phyloP scores from a whole-genome alignment of 1,140 invertebrate species.

The Drosophila navojoa region DNA sequence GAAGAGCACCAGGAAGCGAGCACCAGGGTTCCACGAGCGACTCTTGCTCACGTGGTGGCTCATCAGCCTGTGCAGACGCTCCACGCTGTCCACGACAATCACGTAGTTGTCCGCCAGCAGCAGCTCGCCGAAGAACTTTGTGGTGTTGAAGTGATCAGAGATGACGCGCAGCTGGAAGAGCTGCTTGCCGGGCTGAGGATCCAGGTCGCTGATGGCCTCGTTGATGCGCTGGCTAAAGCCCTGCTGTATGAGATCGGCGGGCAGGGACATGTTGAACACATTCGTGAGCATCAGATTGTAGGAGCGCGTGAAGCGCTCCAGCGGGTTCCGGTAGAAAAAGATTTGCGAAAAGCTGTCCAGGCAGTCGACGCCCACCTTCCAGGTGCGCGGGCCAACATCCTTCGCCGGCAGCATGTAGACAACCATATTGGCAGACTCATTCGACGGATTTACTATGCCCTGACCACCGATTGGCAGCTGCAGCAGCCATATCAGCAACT shows the following conservation, averaged over 20 bases:
- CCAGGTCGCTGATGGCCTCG: conserved; percentile 47
- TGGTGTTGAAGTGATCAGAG: conserved; percentile 26
- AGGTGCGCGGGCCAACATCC: conserved; percentile 57
- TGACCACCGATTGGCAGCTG: neutral
- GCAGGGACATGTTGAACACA: conserved; percentile 64
- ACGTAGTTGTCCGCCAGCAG: conserved; percentile 72
- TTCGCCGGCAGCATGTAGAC: conserved; percentile 66
- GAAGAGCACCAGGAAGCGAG: conserved; percentile 70
- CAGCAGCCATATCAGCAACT: conserved; percentile 6
- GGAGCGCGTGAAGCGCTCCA: conserved; percentile 59
- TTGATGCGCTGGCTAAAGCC: conserved; percentile 63
- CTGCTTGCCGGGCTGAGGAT: conserved; percentile 2
- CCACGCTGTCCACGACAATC: conserved; percentile 60
- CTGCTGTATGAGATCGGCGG: conserved; percentile 68
- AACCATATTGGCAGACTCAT: conserved; percentile 67
- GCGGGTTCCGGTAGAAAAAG: conserved; percentile 60
- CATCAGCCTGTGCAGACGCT: conserved; percentile 50
- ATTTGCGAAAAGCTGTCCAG: conserved; percentile 68
- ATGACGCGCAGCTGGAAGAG: conserved; percentile 69
- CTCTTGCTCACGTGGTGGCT: conserved; percentile 42
- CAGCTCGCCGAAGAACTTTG: conserved; percentile 35
- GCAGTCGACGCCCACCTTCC: conserved; percentile 70
- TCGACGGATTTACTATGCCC: conserved; percentile 66
- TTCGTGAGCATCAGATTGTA: conserved; percentile 68
- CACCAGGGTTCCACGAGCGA: conserved; percentile 79